Base-by-base conservation (phyloP, 2,113 vertebrate species). In the Elephantulus edwardii region DNA sequence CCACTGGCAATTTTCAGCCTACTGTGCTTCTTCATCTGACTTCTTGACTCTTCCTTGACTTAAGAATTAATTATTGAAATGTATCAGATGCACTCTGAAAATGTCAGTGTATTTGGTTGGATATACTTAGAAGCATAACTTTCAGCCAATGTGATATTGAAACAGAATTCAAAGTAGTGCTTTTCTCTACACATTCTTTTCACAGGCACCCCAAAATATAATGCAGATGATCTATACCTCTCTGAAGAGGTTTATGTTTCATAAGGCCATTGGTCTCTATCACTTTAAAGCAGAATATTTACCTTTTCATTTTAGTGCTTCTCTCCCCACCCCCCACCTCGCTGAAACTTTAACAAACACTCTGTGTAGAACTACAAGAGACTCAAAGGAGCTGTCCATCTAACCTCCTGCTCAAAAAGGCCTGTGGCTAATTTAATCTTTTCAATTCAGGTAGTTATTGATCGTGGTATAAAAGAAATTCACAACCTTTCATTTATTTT, bases 11-110 rank as follows among this genome's bases (percentile, higher is more conserved):
- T 88, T 97, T 95, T 92, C 62, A 78, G 79, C 94, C 91, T 95
- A 95, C 95, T 92, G 38, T 76, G 93, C 74, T 81, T 91, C 76
- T 92, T 97, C 92, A 83, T 96, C 94, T 93, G 86, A 93, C 96
- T 95, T 93, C 80, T 97, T 93, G 42, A 89, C 95, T 95, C 93
- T 79, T 93, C 90, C 30, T 80, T 72, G 28, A 94, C 82, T 96
- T 93, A 95, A 94, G 76, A 89, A 96, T 93, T 95, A 94, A 92
- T 97, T 97, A 95, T 46, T 96, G 79, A 96, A 92, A 95, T 97
- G 91, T 93, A 72, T 89, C 93, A 92, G 58, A 91, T 89, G 87
- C 93, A 95, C 92, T 93, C 71, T 46, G 83, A 96, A 96, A 93
- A 82, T 81, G 86, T 79, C 95, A 96, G 68, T 52, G 24, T 91